Percentiles rank a stretch among this genome's conserved stretches.
These are phyloP conservation scores for Drosophila maculinotata DNA, from an alignment of 2,888 invertebrate genomes.

Conservation along the genomic window DNA sequence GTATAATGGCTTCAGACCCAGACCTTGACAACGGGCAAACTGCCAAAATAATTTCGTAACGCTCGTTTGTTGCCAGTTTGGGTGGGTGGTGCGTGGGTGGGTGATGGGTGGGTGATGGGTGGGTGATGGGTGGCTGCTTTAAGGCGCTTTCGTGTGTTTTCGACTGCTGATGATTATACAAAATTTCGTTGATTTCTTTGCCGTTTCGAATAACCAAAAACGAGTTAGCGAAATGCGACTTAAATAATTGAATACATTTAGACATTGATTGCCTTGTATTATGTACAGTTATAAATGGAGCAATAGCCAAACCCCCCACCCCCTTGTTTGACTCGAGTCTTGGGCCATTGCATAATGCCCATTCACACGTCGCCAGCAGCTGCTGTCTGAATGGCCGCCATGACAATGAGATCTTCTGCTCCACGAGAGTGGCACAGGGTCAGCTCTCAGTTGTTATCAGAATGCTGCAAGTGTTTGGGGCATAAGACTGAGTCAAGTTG, in stretches of 20 bases:
- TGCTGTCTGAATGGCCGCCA: slow-evolving; percentile 32
- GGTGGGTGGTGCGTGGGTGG: background rate
- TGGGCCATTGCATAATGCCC: slow-evolving; percentile 21
- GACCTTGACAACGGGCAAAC: slow-evolving; percentile 58
- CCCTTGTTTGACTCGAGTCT: background rate
- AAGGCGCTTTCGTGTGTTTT: slow-evolving; percentile 11
- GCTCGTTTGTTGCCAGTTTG: slow-evolving; percentile 45
- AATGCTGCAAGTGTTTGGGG: slow-evolving; percentile 7
- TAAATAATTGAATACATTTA: slow-evolving; percentile 34
- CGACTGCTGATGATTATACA: slow-evolving; percentile 26
- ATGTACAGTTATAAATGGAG: background rate
- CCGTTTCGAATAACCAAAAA: slow-evolving; percentile 48
- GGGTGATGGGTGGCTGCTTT: background rate
- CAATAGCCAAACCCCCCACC: background rate
- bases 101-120: background rate
- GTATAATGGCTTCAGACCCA: slow-evolving; percentile 35
- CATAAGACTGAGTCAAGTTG: slow-evolving; percentile 40
- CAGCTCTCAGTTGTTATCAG: slow-evolving; percentile 23
- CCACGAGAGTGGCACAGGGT: too few relatives aligned
- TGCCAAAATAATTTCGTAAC: slow-evolving; percentile 71
- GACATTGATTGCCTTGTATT: slow-evolving; percentile 16
- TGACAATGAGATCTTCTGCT: slow-evolving; percentile 22
- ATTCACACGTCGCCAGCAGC: slow-evolving; percentile 40
- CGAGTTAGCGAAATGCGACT: background rate
- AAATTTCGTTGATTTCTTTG: slow-evolving; percentile 15